Base-by-base conservation (phyloP, 2,797 vertebrate genomes). In the Astyanax mexicanus region DNA sequence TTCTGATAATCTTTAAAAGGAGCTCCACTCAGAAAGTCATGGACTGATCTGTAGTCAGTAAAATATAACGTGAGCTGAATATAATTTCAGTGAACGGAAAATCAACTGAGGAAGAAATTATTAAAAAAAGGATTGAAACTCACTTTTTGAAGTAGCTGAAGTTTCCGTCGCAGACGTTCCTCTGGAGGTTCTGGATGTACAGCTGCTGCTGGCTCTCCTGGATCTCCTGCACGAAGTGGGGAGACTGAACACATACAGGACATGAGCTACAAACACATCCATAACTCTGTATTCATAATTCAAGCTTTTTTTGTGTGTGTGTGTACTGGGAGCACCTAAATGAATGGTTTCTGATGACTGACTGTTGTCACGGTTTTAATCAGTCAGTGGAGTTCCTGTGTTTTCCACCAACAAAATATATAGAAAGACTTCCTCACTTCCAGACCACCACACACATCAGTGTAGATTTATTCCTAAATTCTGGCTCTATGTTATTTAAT, bases 1-100 rank as follows among this genome's bases (percentile, higher is more conserved):
- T 86, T 81, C 89, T 92, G 92, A 88, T 92, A 95, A 77, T 90
- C 85, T 11, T 49, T 0, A 70, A 95, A 95, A 1, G 93, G 89
- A 12, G 82, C 75, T 0, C 75, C 86, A 0, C 90, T 84, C 3
- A 95, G 88, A 84, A 87, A 84, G 1, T 77, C 49, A 29, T 94
- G 90, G 0, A 94, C 84, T 0, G 86, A 80, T 78, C 94, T 95
- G 67, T 57, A 38, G 2, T 0, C 35, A 82, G 0, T 3, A 71
- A 35, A 52, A 32, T 8, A 3, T 9, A 4, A 32, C 10, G 0
- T 61, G 32, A 32, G 47, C 21, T 68, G 13, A n/a, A n/a, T n/a
- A n/a, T 51, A 8, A 57, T 47, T 40, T 45, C 13, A 21, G 0
- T 21, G 68, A 37, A 12, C 17, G 60, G 15, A 37, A 32, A 6